Evolutionary conservation across 1,140 invertebrate genomes (phyloP), one percentile per base, ranked within the genome.

Genomic region (Drosophila tani): DNA sequence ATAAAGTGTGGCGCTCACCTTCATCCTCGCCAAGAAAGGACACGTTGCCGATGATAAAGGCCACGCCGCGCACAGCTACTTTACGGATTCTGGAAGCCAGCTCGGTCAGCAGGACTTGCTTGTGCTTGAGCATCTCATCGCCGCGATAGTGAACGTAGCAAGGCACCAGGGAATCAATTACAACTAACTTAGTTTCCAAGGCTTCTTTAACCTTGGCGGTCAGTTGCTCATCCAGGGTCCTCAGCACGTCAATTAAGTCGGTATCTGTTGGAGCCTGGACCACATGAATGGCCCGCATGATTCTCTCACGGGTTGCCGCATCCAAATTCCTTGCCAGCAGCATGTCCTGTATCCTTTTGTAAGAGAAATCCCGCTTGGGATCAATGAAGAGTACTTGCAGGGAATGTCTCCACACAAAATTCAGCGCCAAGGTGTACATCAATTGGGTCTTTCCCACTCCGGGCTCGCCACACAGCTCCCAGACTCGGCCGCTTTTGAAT

Each of bases 361-460:
- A 53, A 0, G 79, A 79, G 41, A 92, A 91, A 32, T 80, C 90
- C 0, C 43, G 47, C 29, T 91, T 92, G 11, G 68, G 75, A 45
- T 92, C 90, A 3, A 92, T 55, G 14, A 86, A 92, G 0, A 91
- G 57, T 2, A 78, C 81, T 7, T 66, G 40, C 1, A 9, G 46
- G 5, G 24, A 12, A 11, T 67, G 38, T 17, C 66, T 57, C 15
- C 49, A 38, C 1, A 74, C 80, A 53, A 92, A 91, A 75, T 92
- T 91, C 0, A 80, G 6, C 1, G 74, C 70, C 24, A 91, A 29
- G 6, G 87, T 90, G 41, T 82, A 62, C 19, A 82, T 32, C 0
- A 92, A 19, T 51, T 87, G 58, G 0, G 84, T 91, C 62, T 92
- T 92, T 1, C 91, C 91, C 32, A 71, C 66, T 11, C 79, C 79